Base-by-base conservation (phyloP, 1,140 invertebrate species). In the Nymphalis io region DNA sequence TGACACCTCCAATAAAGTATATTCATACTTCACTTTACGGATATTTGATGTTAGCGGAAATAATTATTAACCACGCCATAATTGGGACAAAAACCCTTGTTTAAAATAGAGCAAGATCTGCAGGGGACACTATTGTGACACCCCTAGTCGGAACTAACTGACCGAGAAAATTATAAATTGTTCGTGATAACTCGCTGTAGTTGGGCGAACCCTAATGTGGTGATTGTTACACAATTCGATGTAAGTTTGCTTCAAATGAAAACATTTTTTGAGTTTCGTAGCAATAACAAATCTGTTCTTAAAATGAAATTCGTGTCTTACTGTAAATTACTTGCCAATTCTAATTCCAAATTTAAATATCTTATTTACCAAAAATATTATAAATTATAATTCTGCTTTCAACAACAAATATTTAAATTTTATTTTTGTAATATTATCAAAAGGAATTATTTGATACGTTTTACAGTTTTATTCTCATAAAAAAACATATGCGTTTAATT, bases 81-180 rank as follows among this genome's bases (percentile, higher is more conserved):
- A 87, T 90, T 89, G 83, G 79, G 77, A 80, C 72, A 84, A 86
- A 87, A 89, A 86, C 85, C 88, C 87, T 88, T 88, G 85, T 89
- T 89, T 84, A 86, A 87, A 83, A 63, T 79, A 77, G 75, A 75
- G 72, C 79, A 72, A 75, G 74, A 78, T 84, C 88, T 90, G 88
- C 76, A 60, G 80, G 83, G 85, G 88, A 88, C 88, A 87, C 73
- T 74, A 87, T 88, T 88, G 84, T 85, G 60, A 55, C 40, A 68
- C 74, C 77, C 78, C 72, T 70, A 58, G 61, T 72, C 46, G 42
- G 48, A 12, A 15, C 76, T 76, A 81, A 84, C 82, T 88, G 87
- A 86, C 88, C 85, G 85, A 67, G 76, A 75, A 80, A 85, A 86
- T 87, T 83, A 69, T 70, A 90, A 89, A 89, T 89, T 85, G 82